Base-by-base conservation (phyloP, 23 tunicate species). In the Trididemnum miniatum region DNA sequence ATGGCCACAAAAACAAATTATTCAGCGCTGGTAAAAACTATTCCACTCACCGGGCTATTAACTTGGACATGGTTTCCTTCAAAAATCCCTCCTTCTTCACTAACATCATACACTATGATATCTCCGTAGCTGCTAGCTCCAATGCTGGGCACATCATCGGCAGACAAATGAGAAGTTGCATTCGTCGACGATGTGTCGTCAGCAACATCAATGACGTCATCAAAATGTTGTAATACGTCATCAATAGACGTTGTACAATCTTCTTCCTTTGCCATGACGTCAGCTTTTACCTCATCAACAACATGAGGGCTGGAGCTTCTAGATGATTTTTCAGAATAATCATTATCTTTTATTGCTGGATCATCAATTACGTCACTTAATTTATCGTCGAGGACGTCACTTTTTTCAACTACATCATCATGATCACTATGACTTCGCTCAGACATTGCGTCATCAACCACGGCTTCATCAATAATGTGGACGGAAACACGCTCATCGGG, bases 31-130 rank as follows among this genome's bases (percentile, higher is more conserved):
- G n/a, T n/a, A n/a, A n/a, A n/a, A n/a, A n/a, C n/a, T n/a, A n/a
- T n/a, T n/a, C n/a, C n/a, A n/a, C n/a, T n/a, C n/a, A n/a, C n/a
- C n/a, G n/a, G n/a, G n/a, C n/a, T n/a, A n/a, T n/a, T n/a, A n/a
- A n/a, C n/a, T n/a, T n/a, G n/a, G n/a, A n/a, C n/a, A n/a, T n/a
- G n/a, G n/a, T n/a, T n/a, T 50, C 7, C 76, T 20, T 74, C 80
- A 20, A 26, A 2, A 7, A n/a, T 74, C 15, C 18, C 67, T 20
- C 40, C 67, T 51, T 77, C 67, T 15, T 52, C 82, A 22, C 67
- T 31, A 30, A 52, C 82, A 20, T 52, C 67, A 52, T 52, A 77
- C 3, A 54, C 82, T 2, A 54, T 31, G 82, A 77, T 54, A 51
- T 77, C 82, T 3, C 67, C 82, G 29, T 54, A 54, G 28, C 18